A percentile compares a stretch with the other conserved stretches of the same genome.
Conservation (phyloP, 2,888 invertebrate genomes). For the Unio delphinus region DNA sequence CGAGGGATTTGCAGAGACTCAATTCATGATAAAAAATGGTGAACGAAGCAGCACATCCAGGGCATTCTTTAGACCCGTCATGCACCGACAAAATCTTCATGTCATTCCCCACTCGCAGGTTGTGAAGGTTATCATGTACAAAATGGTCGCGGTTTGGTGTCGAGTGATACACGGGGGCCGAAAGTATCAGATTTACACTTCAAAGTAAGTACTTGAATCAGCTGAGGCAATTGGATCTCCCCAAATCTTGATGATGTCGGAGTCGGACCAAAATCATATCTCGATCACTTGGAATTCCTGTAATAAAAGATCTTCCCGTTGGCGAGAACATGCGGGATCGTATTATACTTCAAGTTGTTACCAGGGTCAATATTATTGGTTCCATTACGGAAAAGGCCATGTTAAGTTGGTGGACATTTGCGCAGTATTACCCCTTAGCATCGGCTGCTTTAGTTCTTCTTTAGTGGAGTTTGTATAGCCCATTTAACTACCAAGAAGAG, state of each 20-base stretch:
- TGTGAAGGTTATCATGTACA: constrained; percentile 42
- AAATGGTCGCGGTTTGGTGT: constrained; percentile 47
- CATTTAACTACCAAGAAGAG: constrained; percentile 3
- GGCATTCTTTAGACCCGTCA: constrained; percentile 56
- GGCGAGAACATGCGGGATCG: constrained; percentile 64
- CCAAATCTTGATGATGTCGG: constrained; percentile 65
- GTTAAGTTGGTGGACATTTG: neutral
- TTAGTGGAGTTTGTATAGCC: constrained; percentile 3
- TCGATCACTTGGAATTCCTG: constrained; percentile 59
- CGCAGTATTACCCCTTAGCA: constrained; percentile 8
- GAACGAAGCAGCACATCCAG: constrained; percentile 59
- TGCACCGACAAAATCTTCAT: constrained; percentile 49
- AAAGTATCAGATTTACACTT: constrained; percentile 14
- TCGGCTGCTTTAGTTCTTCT: constrained; percentile 2
- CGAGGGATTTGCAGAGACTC: constrained; percentile 19
- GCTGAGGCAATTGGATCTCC: constrained; percentile 69
- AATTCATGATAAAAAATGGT: constrained; percentile 37
- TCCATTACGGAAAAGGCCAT: neutral
- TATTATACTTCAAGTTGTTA: constrained; percentile 10
- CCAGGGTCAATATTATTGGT: neutral
- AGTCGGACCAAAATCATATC: constrained; percentile 67
- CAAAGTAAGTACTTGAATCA: constrained; percentile 58
- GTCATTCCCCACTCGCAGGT: constrained; percentile 38
- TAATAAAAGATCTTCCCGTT: constrained; percentile 60
- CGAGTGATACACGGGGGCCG: constrained; percentile 39